A percentile compares a stretch with the other conserved stretches of the same genome.
Evolutionary conservation across 2,113 vertebrate genomes (phyloP).

Genomic region (Arvicanthis niloticus): DNA sequence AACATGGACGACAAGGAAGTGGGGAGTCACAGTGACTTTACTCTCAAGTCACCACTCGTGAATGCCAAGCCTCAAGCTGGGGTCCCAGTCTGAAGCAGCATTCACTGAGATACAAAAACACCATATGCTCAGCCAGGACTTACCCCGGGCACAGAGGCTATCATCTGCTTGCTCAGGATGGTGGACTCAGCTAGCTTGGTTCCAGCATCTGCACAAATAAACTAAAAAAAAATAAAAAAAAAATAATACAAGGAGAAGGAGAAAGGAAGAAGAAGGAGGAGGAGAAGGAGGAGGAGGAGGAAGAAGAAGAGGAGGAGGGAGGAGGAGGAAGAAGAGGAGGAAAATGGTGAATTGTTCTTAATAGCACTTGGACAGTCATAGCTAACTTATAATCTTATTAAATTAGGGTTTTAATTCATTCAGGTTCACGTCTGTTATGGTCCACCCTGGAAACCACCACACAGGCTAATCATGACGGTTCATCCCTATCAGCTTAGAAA

Average conservation of each 20-base stretch:
- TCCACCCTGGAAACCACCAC: conserved; percentile 41
- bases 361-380: conserved; percentile 68
- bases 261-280: too few species aligned
- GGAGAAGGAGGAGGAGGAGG: too few species aligned
- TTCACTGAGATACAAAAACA: neutral
- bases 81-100: neutral
- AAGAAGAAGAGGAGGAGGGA: too few species aligned
- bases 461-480: conserved; percentile 49
- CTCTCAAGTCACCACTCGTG: neutral
- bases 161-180: conserved; percentile 99
- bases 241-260: too few species aligned
- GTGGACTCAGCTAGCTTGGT: conserved; percentile 97
- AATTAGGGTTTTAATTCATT: conserved; percentile 66
- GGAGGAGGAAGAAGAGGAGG: too few species aligned
- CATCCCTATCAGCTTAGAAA: neutral
- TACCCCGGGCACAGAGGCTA: conserved; percentile 95
- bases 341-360: conserved; percentile 79
- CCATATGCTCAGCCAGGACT: conserved; percentile 81
- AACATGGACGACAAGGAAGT: neutral
- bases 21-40: neutral
- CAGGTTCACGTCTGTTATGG: conserved; percentile 58
- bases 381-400: conserved; percentile 78
- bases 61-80: conserved; percentile 6
- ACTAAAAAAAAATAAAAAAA: conserved; percentile 85
- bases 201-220: conserved; percentile 98